Conservation (phyloP, 2,797 vertebrate species). For the Urocyon cinereoargenteus region DNA sequence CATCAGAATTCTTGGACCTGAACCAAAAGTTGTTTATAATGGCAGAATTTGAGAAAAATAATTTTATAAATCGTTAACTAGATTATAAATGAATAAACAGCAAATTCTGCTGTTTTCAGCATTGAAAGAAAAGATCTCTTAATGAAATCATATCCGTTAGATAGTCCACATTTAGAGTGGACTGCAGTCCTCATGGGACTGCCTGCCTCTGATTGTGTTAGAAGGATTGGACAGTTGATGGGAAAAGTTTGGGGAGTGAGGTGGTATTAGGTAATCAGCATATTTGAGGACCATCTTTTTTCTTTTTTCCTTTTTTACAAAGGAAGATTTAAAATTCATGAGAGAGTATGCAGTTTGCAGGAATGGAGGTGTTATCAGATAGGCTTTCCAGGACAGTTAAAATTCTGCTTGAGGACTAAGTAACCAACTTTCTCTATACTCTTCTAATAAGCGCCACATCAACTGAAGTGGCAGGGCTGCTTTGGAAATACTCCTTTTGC, state of each 20-base stretch:
- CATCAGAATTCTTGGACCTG: slow-evolving; percentile 62
- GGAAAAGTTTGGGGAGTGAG: not conserved
- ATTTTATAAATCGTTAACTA: slow-evolving; percentile 61
- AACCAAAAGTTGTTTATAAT: slow-evolving; percentile 56
- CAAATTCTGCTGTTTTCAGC: slow-evolving; percentile 23
- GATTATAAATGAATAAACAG: slow-evolving; percentile 49
- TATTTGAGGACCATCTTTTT: not conserved
- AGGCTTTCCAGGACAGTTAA: not conserved
- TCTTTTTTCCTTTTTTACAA: not conserved
- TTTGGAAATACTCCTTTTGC: not conserved
- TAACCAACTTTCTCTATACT: not conserved
- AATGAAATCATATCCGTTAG: not conserved
- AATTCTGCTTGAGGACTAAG: not conserved
- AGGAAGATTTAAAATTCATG: slow-evolving; percentile 21
- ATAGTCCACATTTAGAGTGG: not conserved
- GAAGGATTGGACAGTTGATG: not conserved
- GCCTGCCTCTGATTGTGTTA: not conserved
- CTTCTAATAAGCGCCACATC: not conserved
- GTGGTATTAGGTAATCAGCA: not conserved
- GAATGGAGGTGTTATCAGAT: not conserved
- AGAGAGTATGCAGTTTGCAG: not conserved
- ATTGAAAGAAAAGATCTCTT: not conserved
- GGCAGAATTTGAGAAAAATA: slow-evolving; percentile 64
- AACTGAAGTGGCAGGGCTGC: not conserved
- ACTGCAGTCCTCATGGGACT: not conserved